These are phyloP conservation scores for Drosophila carrolli DNA, from an alignment of 1,140 invertebrate genomes.

Conservation along the genomic window DNA sequence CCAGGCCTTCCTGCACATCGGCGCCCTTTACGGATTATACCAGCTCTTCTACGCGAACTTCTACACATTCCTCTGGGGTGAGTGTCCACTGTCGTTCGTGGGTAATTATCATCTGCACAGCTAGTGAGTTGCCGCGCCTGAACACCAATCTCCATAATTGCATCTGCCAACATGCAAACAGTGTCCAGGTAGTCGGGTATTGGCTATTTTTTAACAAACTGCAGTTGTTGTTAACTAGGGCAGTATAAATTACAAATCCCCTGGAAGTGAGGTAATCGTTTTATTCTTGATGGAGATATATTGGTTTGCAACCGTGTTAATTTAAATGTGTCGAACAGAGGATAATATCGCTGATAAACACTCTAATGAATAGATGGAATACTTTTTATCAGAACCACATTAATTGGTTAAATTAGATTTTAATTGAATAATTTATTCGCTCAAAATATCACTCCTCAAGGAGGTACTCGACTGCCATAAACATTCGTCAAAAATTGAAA, in stretches of 20 bases:
- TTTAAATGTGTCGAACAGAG: neutral
- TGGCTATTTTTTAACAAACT: slow-evolving; percentile 31
- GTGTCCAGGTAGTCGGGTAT: slow-evolving; percentile 12
- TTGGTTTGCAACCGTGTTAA: neutral
- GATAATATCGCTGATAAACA: neutral
- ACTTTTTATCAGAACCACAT: no score
- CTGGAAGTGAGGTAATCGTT: slow-evolving; percentile 4
- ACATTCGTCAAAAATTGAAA: neutral
- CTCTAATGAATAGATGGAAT: neutral
- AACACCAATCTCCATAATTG: slow-evolving; percentile 40
- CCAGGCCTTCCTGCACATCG: slow-evolving; percentile 89
- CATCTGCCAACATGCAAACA: slow-evolving; percentile 46
- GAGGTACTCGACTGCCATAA: no score
- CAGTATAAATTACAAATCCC: slow-evolving; percentile 5
- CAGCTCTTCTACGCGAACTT: slow-evolving; percentile 88
- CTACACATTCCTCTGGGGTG: slow-evolving; percentile 90
- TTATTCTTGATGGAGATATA: neutral
- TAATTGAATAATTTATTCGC: no score
- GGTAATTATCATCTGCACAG: slow-evolving; percentile 39
- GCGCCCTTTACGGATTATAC: slow-evolving; percentile 89
- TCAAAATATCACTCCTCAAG: no score
- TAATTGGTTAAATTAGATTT: no score
- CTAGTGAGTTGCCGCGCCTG: slow-evolving; percentile 12
- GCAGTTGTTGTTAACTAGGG: slow-evolving; percentile 13
- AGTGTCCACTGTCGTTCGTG: slow-evolving; percentile 79